phyloP scores from a whole-genome alignment of 2,888 invertebrate genomes.

The Acleris holmiana region DNA sequence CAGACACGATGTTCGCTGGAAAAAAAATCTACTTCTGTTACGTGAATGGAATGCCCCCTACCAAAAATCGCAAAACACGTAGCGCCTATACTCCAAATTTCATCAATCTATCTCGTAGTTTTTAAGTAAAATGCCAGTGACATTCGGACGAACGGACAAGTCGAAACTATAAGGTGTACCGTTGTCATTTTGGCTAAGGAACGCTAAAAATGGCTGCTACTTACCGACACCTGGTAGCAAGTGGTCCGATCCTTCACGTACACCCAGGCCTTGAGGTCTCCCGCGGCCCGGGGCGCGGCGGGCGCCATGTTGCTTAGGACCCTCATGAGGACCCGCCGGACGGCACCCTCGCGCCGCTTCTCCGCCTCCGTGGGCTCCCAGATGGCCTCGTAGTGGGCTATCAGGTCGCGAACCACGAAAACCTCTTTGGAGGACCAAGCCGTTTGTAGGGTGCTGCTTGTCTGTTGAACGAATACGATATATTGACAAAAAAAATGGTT shows the following conservation, averaged over 20 bases:
- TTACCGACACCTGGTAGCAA: constrained; percentile 85
- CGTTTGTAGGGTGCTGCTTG: constrained; percentile 74
- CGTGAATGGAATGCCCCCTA: too few species aligned
- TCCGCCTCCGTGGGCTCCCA: constrained; percentile 92
- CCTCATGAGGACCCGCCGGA: constrained; percentile 89
- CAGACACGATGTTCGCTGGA: too few species aligned
- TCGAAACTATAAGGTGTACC: too few species aligned
- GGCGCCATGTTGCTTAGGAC: constrained; percentile 86
- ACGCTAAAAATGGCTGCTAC: constrained; percentile 45
- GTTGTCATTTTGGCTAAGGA: too few species aligned
- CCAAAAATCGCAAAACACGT: too few species aligned
- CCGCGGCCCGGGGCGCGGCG: constrained; percentile 87
- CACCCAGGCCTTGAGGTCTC: constrained; percentile 92
- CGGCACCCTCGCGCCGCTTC: constrained; percentile 89
- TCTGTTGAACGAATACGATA: constrained; percentile 50
- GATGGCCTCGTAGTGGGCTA: constrained; percentile 89
- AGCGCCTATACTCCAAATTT: too few species aligned
- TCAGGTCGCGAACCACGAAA: constrained; percentile 90
- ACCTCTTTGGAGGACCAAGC: constrained; percentile 88
- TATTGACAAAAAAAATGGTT: too few species aligned
- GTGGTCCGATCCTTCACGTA: constrained; percentile 86
- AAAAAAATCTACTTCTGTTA: too few species aligned
- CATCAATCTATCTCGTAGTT: too few species aligned
- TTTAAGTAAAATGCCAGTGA: too few species aligned
- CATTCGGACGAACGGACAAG: too few species aligned